A percentile compares a stretch with the other conserved stretches of the same genome.
Evolutionary conservation across 2,888 invertebrate species (phyloP).

Genomic region (Xanthorhoe spadicearia): DNA sequence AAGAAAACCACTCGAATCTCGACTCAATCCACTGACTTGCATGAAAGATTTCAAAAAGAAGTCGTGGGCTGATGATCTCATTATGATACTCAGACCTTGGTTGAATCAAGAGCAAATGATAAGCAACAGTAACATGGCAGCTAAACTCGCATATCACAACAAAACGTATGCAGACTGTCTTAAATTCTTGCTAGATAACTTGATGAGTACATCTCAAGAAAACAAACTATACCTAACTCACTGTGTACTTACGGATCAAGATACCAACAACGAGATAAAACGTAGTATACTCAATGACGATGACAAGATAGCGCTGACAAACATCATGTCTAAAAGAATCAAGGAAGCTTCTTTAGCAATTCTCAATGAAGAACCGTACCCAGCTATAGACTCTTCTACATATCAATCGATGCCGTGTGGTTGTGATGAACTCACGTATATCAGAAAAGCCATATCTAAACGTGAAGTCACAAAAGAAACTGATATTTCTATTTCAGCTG

Average conservation of each 20-base stretch:
- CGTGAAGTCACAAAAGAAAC: constrained; percentile 44
- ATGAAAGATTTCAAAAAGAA: constrained; percentile 70
- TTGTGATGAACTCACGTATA: constrained; percentile 69
- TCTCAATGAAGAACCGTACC: constrained; percentile 70
- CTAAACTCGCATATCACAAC: constrained; percentile 73
- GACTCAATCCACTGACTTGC: constrained; percentile 62
- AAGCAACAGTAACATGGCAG: constrained; percentile 70
- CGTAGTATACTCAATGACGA: constrained; percentile 57
- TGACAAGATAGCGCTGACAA: constrained; percentile 64
- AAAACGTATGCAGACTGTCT: constrained; percentile 68
- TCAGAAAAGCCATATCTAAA: constrained; percentile 46
- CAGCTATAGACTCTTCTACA: constrained; percentile 56
- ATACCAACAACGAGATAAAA: constrained; percentile 38
- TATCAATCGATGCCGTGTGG: constrained; percentile 69
- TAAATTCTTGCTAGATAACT: constrained; percentile 60
- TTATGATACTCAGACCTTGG: constrained; percentile 70
- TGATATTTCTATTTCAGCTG: constrained; percentile 65
- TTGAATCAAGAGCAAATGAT: constrained; percentile 62
- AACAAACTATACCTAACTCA: constrained; percentile 65
- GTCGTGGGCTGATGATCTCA: constrained; percentile 73
- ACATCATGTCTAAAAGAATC: constrained; percentile 71
- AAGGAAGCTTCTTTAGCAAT: constrained; percentile 73
- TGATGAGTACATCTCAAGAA: constrained; percentile 53
- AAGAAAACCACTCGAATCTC: constrained; percentile 63
- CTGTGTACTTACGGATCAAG: constrained; percentile 45